Conservation (phyloP, 2,888 invertebrate genomes). For the Onthophagus sagittarius region DNA sequence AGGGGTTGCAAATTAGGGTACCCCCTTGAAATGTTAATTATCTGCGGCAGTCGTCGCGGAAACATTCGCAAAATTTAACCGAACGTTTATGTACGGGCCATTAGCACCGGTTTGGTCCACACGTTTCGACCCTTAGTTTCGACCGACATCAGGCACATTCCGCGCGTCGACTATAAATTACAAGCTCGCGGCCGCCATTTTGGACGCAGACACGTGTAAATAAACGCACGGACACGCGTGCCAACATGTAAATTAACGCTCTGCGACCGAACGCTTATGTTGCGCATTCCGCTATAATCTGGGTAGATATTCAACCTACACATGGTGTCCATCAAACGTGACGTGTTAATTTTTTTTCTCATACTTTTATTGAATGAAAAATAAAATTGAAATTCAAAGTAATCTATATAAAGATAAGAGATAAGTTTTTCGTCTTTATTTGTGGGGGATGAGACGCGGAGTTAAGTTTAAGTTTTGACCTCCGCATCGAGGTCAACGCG, state of each 20-base stretch:
- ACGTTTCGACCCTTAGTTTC: background rate
- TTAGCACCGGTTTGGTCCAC: background rate
- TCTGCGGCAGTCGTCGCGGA: background rate
- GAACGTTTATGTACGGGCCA: constrained; percentile 7
- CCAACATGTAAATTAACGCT: constrained; percentile 8
- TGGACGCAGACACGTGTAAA: constrained; percentile 5
- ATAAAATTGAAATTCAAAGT: no score
- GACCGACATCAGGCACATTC: background rate
- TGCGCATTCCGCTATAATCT: background rate
- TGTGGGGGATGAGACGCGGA: no score
- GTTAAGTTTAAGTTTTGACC: background rate
- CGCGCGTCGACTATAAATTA: background rate
- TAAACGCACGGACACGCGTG: constrained; percentile 2
- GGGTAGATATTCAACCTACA: no score
- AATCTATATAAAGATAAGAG: no score
- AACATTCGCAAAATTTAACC: constrained; percentile 4
- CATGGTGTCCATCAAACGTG: no score
- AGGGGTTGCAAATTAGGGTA: background rate
- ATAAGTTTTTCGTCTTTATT: no score
- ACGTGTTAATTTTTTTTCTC: no score
- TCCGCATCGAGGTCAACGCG: background rate
- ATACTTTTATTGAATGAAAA: no score
- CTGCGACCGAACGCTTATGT: background rate
- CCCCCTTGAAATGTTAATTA: background rate
- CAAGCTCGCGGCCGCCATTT: constrained; percentile 6